Evolutionary conservation across 1,140 invertebrate genomes (phyloP).

Genomic region (Notospermus geniculatus): DNA sequence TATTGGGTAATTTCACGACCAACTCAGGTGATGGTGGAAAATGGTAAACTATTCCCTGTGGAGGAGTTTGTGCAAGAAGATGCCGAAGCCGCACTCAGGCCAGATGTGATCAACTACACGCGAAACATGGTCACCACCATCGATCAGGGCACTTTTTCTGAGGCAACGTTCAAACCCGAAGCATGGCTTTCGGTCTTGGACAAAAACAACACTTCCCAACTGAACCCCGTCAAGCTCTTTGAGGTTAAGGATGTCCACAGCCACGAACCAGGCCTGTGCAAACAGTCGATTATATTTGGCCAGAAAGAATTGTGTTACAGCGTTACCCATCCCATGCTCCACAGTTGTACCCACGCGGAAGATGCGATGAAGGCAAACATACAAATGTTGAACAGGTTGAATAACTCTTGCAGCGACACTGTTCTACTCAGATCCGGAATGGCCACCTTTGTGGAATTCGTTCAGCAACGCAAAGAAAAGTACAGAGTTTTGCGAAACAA

Average conservation of each 20-base stretch:
- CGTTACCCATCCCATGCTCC: conserved; percentile 6
- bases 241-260: conserved; percentile 6
- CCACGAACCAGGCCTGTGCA: conserved; percentile 8
- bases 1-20: conserved; percentile 8
- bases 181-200: conserved; percentile 5
- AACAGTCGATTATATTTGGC: conserved; percentile 5
- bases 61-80: conserved; percentile 8
- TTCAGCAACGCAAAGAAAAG: neutral
- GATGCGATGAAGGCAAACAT: conserved; percentile 6
- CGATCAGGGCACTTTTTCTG: conserved; percentile 9
- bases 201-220: conserved; percentile 7
- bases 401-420: conserved; percentile 9
- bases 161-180: conserved; percentile 3
- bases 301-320: conserved; percentile 2
- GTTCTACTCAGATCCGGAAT: conserved; percentile 1
- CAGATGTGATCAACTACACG: conserved; percentile 10
- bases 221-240: conserved; percentile 7
- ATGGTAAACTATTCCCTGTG: neutral
- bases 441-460: neutral
- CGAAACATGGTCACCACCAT: conserved; percentile 6
- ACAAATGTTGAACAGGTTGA: conserved; percentile 3
- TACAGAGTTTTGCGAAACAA: conserved; percentile 1
- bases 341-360: neutral
- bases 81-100: conserved; percentile 6
- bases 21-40: neutral